These are phyloP conservation scores for Pterostichus niger DNA, from an alignment of 2,888 invertebrate genomes.

Conservation along the genomic window DNA sequence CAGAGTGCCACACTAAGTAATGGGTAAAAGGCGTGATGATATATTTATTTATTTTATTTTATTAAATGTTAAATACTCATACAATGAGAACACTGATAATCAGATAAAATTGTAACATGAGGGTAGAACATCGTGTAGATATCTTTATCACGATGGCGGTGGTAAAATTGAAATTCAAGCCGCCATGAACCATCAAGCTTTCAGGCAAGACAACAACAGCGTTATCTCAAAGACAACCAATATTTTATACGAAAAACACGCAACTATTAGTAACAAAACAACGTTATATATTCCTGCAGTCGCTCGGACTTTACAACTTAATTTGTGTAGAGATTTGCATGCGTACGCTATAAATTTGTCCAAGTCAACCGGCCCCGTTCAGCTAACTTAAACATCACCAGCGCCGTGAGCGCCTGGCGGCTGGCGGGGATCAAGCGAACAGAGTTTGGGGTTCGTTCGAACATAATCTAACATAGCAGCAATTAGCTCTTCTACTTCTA, in stretches of 20 bases:
- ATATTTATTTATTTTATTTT: too few relatives aligned
- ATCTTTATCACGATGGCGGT: not conserved
- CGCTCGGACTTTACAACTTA: conserved; percentile 67
- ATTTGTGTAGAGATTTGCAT: conserved; percentile 69
- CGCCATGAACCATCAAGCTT: not conserved
- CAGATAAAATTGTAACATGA: not conserved
- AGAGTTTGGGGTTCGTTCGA: conserved; percentile 40
- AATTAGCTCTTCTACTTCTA: conserved; percentile 22
- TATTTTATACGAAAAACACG: conserved; percentile 28
- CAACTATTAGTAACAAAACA: conserved; percentile 8
- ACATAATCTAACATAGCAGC: conserved; percentile 13
- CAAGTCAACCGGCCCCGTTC: conserved; percentile 16
- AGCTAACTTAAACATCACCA: conserved; percentile 36
- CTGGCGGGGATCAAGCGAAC: not conserved
- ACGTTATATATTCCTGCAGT: conserved; percentile 15
- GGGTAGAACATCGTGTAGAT: not conserved
- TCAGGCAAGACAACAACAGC: not conserved
- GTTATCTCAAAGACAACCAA: conserved; percentile 26
- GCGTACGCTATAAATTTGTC: conserved; percentile 68
- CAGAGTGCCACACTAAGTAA: too few relatives aligned
- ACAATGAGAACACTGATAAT: not conserved
- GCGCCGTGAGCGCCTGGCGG: not conserved
- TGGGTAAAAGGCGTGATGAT: too few relatives aligned
- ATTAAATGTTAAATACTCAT: too few relatives aligned
- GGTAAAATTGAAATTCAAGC: conserved; percentile 10